Conservation (phyloP, 2,113 vertebrate species). For the Gymnocephalus cernua region DNA sequence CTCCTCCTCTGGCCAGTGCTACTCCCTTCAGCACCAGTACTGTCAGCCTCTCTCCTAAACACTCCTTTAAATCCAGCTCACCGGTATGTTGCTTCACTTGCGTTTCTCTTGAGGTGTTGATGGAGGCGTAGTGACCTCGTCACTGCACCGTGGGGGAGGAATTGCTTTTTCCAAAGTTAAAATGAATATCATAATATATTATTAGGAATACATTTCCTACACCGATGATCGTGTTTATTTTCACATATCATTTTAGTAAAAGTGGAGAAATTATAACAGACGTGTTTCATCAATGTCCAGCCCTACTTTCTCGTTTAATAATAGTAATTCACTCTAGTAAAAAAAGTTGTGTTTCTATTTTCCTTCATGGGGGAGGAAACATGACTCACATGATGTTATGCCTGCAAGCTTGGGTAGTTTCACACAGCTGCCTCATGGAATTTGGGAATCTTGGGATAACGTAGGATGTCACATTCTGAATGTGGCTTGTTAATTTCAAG, state of each 20-base stretch:
- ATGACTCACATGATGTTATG: not conserved
- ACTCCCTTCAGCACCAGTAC: slow-evolving; percentile 83
- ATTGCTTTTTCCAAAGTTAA: not conserved
- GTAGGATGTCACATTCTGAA: not conserved
- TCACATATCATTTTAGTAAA: not conserved
- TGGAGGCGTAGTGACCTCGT: not conserved
- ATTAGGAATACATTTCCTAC: not conserved
- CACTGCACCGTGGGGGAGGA: not conserved
- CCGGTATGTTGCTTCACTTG: slow-evolving; percentile 79
- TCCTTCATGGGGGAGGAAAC: not conserved
- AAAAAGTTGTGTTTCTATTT: not conserved
- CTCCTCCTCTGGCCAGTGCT: slow-evolving; percentile 83
- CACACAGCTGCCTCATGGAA: not conserved
- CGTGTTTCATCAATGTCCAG: not conserved
- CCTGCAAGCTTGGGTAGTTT: not conserved
- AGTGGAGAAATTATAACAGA: not conserved
- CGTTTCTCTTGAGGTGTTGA: not conserved
- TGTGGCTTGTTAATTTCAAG: not conserved
- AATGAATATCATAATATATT: not conserved
- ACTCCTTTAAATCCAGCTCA: slow-evolving; percentile 84
- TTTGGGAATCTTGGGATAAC: not conserved
- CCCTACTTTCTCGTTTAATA: not conserved
- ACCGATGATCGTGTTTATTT: not conserved
- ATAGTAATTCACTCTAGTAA: too few species aligned
- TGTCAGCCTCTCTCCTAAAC: slow-evolving; percentile 90